These are phyloP conservation scores for Lepus americanus DNA, from an alignment of 2,113 vertebrate genomes.

Conservation along the genomic window DNA sequence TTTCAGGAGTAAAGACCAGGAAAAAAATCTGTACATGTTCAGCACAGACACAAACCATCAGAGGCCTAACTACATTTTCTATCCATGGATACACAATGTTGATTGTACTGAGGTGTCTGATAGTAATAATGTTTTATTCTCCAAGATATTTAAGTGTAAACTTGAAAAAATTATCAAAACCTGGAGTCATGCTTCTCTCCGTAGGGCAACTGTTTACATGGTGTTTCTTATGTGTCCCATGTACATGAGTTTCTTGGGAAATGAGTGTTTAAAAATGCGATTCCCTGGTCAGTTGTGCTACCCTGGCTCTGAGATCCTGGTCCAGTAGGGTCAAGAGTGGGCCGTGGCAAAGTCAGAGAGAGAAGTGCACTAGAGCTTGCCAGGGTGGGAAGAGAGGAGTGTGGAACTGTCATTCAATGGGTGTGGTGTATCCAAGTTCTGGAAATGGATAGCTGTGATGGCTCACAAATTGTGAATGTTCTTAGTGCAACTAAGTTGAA, in stretches of 20 bases:
- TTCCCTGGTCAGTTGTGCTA: neutral
- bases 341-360: neutral
- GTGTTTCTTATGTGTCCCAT: neutral
- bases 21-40: no score
- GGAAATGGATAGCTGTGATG: no score
- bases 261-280: neutral
- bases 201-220: neutral
- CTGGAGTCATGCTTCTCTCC: neutral
- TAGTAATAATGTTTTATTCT: conserved; percentile 16
- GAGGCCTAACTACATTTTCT: no score
- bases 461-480: no score
- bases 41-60: no score
- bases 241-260: neutral
- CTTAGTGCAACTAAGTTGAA: no score
- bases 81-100: no score
- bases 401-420: neutral
- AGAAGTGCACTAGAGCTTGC: neutral
- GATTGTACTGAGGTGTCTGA: neutral
- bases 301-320: neutral
- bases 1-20: no score
- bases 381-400: no score
- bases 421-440: no score
- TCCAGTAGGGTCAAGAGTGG: neutral
- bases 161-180: conserved; percentile 21
- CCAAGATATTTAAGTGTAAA: neutral